Conservation (phyloP, 2,113 vertebrate species). For the Nestor notabilis region DNA sequence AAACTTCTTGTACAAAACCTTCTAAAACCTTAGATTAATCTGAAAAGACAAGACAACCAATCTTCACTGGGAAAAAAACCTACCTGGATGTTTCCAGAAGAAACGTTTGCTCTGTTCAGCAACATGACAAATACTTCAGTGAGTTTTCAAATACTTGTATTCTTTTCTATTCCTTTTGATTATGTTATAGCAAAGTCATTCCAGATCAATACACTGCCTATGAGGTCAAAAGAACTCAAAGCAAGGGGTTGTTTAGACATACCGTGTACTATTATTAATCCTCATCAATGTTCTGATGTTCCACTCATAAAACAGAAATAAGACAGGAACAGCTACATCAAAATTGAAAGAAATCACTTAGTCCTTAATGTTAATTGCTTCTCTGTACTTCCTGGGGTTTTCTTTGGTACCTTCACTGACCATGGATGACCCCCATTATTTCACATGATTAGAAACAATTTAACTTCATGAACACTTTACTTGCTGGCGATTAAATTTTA, state of each 20-base stretch:
- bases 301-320: conserved; percentile 2
- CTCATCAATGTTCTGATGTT: neutral
- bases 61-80: neutral
- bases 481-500: neutral
- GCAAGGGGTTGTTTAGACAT: neutral
- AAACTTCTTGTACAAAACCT: neutral
- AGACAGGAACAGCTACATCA: conserved; percentile 24
- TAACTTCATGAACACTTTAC: conserved; percentile 52
- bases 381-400: neutral
- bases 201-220: neutral
- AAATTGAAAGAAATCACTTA: conserved; percentile 59
- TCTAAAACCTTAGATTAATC: neutral
- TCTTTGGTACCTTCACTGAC: neutral
- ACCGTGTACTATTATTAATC: neutral
- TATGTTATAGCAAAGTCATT: neutral
- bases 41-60: neutral
- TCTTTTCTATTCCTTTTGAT: neutral
- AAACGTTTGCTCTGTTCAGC: neutral
- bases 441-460: conserved; percentile 40
- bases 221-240: neutral
- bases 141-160: neutral
- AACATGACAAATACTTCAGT: neutral
- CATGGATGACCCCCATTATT: neutral
- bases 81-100: neutral
- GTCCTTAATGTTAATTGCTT: conserved; percentile 59